phyloP scores from a whole-genome alignment of 2,888 invertebrate species.

The Epirrhoe tristata region DNA sequence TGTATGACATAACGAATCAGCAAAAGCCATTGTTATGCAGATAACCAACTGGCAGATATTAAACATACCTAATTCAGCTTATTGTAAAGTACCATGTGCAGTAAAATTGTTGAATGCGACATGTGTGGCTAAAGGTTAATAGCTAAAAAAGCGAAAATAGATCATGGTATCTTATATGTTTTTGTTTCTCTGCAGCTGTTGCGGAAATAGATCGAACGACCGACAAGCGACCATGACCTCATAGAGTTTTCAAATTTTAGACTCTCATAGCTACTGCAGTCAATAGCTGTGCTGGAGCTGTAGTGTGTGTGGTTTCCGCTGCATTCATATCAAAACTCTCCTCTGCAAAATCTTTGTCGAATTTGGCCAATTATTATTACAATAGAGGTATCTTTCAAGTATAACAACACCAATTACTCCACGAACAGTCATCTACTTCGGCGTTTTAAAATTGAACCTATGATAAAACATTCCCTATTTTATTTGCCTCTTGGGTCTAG shows the following conservation, averaged over 20 bases:
- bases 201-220: constrained; percentile 28
- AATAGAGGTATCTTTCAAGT: no score
- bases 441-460: no score
- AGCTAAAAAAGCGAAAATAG: constrained; percentile 15
- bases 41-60: constrained; percentile 1
- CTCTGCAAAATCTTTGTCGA: neutral
- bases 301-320: no score
- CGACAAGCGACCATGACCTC: constrained; percentile 29
- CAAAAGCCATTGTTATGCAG: constrained; percentile 16
- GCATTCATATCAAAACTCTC: no score
- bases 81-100: neutral
- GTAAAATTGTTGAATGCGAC: neutral
- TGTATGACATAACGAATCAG: constrained; percentile 26
- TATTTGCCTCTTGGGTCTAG: neutral
- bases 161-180: constrained; percentile 9
- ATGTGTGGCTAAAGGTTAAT: neutral
- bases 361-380: no score
- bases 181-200: constrained; percentile 8
- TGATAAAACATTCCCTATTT: no score
- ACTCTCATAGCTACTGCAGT: neutral
- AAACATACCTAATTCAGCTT: constrained; percentile 9
- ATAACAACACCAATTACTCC: no score
- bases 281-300: no score
- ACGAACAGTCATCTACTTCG: no score
- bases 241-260: constrained; percentile 6